phyloP scores from a whole-genome alignment of 1,140 invertebrate genomes.

The Bicyclus anynana region DNA sequence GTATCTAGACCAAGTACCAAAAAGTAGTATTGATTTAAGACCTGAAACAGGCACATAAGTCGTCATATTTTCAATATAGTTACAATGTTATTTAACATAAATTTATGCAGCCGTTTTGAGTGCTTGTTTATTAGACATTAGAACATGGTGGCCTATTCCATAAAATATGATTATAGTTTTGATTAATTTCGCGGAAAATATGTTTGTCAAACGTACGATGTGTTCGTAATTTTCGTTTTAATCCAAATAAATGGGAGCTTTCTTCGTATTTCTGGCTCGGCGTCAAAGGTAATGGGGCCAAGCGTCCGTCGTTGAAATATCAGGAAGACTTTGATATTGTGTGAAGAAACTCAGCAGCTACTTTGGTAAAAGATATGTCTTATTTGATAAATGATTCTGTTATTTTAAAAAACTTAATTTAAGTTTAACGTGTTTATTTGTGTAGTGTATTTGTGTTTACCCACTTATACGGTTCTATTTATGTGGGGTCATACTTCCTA shows the following conservation, averaged over 20 bases:
- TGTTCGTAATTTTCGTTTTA: slow-evolving; percentile 35
- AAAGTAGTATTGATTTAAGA: too few species aligned
- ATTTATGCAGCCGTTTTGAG: too few species aligned
- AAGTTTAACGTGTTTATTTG: too few species aligned
- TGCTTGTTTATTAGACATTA: not conserved
- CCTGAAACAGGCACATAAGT: too few species aligned
- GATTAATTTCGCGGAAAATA: slow-evolving; percentile 43
- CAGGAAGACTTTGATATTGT: slow-evolving; percentile 34
- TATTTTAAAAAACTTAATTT: too few species aligned
- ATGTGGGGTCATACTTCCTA: too few species aligned
- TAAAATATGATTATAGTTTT: slow-evolving; percentile 12
- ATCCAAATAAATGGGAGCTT: slow-evolving; percentile 49
- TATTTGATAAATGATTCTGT: too few species aligned
- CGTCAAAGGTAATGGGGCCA: slow-evolving; percentile 59
- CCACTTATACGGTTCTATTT: too few species aligned
- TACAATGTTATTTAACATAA: too few species aligned
- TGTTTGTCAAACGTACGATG: slow-evolving; percentile 35
- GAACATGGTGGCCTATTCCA: not conserved
- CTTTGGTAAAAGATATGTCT: not conserved
- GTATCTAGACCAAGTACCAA: too few species aligned
- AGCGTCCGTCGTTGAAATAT: slow-evolving; percentile 25
- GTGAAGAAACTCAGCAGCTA: not conserved
- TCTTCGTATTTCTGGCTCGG: slow-evolving; percentile 55
- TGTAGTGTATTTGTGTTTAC: too few species aligned
- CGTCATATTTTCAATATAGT: not conserved